Evolutionary conservation across 2,797 vertebrate species (phyloP).

Genomic region (Acanthurus tractus): DNA sequence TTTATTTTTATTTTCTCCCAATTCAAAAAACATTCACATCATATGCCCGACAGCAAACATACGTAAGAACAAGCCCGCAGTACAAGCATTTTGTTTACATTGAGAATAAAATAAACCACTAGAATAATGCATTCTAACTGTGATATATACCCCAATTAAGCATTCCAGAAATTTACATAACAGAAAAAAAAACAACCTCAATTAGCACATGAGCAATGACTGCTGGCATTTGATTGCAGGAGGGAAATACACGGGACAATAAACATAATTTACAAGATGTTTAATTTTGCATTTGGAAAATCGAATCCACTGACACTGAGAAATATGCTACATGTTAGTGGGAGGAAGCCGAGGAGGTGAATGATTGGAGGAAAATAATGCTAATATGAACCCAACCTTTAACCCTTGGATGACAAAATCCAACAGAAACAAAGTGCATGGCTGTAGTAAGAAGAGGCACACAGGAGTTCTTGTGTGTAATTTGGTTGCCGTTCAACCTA

Average conservation of each 20-base stretch:
- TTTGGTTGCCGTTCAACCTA: conserved; percentile 76
- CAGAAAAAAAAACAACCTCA: conserved; percentile 66
- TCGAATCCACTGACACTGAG: conserved; percentile 68
- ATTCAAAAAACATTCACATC: conserved; percentile 42
- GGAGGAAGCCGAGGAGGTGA: conserved; percentile 45
- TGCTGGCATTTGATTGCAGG: conserved; percentile 76
- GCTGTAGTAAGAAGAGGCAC: conserved; percentile 20
- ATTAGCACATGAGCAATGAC: conserved; percentile 78
- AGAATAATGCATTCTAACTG: conserved; percentile 75
- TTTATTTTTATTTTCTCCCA: conserved; percentile 28
- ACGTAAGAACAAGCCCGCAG: conserved; percentile 40
- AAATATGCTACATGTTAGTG: conserved; percentile 52
- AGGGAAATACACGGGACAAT: conserved; percentile 72
- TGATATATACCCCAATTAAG: conserved; percentile 80
- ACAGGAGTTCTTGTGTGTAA: conserved; percentile 49
- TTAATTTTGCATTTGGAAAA: conserved; percentile 79
- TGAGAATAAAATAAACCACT: conserved; percentile 52
- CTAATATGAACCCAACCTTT: conserved; percentile 55
- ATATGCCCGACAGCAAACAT: conserved; percentile 45
- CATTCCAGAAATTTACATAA: conserved; percentile 76
- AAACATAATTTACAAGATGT: conserved; percentile 80
- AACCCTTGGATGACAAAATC: conserved; percentile 38
- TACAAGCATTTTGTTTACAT: conserved; percentile 60
- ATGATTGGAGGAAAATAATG: conserved; percentile 71
- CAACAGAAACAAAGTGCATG: conserved; percentile 15